phyloP scores from a whole-genome alignment of 2,797 vertebrate genomes.

The Pyrocephalus nanus region DNA sequence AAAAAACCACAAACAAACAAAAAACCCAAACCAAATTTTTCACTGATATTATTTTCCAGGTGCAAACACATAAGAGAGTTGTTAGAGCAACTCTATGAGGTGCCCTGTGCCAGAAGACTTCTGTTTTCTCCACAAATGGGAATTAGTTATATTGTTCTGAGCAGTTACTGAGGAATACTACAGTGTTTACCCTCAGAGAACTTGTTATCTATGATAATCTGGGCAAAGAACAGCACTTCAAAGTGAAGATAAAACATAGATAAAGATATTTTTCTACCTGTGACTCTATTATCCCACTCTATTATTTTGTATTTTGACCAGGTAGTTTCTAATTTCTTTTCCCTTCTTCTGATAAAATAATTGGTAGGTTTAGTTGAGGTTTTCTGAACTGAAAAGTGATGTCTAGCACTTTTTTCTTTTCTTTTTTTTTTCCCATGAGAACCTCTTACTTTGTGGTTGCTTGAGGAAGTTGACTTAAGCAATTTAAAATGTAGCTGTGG shows the following conservation, averaged over 20 bases:
- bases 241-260: conserved; percentile 26
- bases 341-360: conserved; percentile 14
- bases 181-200: not conserved
- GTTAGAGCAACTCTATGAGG: not conserved
- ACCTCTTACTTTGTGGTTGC: conserved; percentile 76
- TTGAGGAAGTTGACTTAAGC: conserved; percentile 79
- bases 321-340: not conserved
- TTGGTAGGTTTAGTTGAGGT: conserved; percentile 28
- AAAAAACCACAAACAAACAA: not conserved
- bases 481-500: conserved; percentile 72
- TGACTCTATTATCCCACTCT: not conserved
- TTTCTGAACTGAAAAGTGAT: conserved; percentile 49
- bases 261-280: not conserved
- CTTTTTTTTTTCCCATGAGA: conserved; percentile 79
- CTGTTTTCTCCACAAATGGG: not conserved
- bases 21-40: not conserved
- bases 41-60: not conserved
- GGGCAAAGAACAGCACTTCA: conserved; percentile 1
- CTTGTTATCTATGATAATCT: not conserved
- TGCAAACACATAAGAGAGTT: not conserved
- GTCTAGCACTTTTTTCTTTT: conserved; percentile 6
- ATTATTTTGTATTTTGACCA: not conserved
- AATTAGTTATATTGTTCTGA: not conserved
- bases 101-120: not conserved
- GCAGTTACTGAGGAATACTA: not conserved